Evolutionary conservation across 2,797 vertebrate genomes (phyloP), one percentile per base, ranked within the genome.

Genomic region (Tiaroga cobitis): DNA sequence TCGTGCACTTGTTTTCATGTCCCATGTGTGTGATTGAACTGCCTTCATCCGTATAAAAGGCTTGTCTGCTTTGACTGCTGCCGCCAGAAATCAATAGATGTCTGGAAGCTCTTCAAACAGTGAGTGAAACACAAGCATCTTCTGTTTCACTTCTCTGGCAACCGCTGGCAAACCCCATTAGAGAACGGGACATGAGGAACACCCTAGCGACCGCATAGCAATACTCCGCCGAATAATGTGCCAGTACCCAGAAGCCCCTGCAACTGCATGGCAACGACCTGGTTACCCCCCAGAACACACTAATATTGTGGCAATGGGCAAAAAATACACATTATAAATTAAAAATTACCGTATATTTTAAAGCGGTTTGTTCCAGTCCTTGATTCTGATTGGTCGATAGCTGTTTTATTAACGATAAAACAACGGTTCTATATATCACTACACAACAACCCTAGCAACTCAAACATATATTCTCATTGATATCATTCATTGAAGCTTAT

Each of bases 121-220:
- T 70, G n/a, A 54, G 65, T 61, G 51, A 87, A 87, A 87, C 83
- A 80, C 29, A 76, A 68, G 87, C 82, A 37, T 83, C 87, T 89
- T 82, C 81, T 74, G 87, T 89, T 88, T 88, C 89, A 84, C 65
- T n/a, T 54, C 75, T 82, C 80, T 80, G 74, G 68, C 83, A 83
- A 54, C 76, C 70, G 8, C 37, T 32, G 61, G 21, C 78, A 81
- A 67, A n/a, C 54, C 49, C 56, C 34, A 56, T 67, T 79, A 67
- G 77, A 32, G 46, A 79, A 82, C 29, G 59, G 79, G 82, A 54
- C 37, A 15, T 0, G 51, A 37, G 67, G 43, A 46, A 65, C 10
- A 49, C 61, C 29, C 41, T 29, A 16, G 61, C 4, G 13, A 78
- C 34, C 4, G 8, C 37, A 26, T 56, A 76, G 73, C 49, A 37